phyloP scores from a whole-genome alignment of 2,113 vertebrate species.

The Corythornis cristatus region DNA sequence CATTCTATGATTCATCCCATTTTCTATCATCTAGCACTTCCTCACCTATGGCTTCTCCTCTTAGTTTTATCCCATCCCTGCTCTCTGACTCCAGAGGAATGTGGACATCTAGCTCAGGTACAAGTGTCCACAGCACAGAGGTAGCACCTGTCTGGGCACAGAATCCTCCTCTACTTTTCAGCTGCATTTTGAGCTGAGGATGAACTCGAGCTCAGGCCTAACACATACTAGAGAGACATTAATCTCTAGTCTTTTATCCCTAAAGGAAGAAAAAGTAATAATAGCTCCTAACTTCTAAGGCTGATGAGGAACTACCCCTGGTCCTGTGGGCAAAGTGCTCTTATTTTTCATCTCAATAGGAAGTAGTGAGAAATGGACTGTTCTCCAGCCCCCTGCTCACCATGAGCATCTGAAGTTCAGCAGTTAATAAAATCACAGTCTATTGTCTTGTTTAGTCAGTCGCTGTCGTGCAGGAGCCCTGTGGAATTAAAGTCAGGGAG shows the following conservation, averaged over 20 bases:
- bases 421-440: background rate
- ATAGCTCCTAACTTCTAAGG: accelerated
- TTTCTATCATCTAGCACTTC: background rate
- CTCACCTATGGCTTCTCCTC: background rate
- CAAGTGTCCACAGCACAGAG: background rate
- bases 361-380: background rate
- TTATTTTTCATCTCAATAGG: background rate
- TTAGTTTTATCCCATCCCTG: background rate
- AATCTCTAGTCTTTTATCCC: background rate
- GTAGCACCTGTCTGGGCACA: background rate
- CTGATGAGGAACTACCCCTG: background rate
- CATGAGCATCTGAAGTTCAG: background rate
- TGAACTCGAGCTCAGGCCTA: background rate
- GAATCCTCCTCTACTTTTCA: background rate
- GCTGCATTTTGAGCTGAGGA: background rate
- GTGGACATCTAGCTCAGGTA: background rate
- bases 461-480: background rate
- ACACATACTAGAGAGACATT: background rate
- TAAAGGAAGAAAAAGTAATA: background rate
- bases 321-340: background rate
- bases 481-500: background rate
- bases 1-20: background rate
- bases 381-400: background rate
- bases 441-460: background rate
- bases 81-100: background rate